phyloP scores from a whole-genome alignment of 2,113 vertebrate genomes.

The Sorex araneus region DNA sequence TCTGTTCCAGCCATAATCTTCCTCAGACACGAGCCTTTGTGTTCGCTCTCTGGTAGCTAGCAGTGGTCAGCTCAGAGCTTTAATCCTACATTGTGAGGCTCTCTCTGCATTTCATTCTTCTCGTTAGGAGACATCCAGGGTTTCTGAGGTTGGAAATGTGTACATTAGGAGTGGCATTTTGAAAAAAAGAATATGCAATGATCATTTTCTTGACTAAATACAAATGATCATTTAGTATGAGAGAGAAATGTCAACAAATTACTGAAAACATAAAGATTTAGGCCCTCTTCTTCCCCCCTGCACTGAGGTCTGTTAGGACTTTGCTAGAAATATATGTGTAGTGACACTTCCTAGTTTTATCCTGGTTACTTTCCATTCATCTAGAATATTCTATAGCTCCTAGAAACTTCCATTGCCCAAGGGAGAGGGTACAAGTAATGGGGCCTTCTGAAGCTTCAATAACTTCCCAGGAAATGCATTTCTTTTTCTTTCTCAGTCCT shows the following conservation, averaged over 20 bases:
- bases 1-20: neutral
- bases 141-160: conserved; percentile 2
- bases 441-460: neutral
- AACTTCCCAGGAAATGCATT: neutral
- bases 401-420: neutral
- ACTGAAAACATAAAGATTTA: neutral
- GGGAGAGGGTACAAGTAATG: neutral
- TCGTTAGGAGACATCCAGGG: neutral
- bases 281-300: neutral
- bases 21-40: neutral
- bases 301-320: neutral
- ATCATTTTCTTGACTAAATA: neutral
- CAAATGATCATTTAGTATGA: conserved; percentile 24
- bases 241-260: conserved; percentile 1
- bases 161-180: neutral
- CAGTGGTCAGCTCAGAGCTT: neutral
- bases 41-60: neutral
- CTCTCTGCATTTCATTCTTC: neutral
- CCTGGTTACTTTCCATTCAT: neutral
- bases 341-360: neutral
- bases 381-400: neutral
- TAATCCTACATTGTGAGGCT: neutral
- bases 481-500: neutral
- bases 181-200: neutral
- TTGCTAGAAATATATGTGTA: neutral